Percentiles rank a stretch among this genome's conserved stretches.
Conservation (phyloP, 2,797 vertebrate species). For the Adelosebastes latens region DNA sequence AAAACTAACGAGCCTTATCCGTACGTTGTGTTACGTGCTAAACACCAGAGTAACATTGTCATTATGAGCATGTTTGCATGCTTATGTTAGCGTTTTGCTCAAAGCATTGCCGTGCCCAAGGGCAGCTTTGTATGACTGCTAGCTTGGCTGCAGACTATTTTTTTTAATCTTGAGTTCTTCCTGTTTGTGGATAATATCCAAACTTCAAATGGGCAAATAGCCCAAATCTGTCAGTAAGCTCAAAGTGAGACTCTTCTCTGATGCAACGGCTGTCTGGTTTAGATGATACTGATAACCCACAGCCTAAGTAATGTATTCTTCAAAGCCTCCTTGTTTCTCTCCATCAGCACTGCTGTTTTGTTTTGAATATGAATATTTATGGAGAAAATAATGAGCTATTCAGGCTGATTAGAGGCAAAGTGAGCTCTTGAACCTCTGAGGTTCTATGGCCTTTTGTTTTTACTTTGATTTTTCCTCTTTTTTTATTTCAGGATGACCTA, state of each 20-base stretch:
- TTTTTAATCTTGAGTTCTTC: background rate
- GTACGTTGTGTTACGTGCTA: background rate
- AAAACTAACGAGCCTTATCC: background rate
- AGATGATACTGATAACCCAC: background rate
- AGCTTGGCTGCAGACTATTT: background rate
- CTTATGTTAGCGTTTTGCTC: background rate
- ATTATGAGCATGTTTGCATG: background rate
- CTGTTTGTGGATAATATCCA: background rate
- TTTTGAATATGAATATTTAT: conserved; percentile 38
- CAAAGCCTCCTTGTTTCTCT: conserved; percentile 26
- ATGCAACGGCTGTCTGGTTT: conserved; percentile 2
- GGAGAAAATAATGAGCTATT: conserved; percentile 15
- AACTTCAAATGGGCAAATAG: background rate
- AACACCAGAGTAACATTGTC: background rate
- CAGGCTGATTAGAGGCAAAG: background rate
- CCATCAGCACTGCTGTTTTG: conserved; percentile 4
- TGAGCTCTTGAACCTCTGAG: conserved; percentile 1
- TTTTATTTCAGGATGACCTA: conserved; percentile 87
- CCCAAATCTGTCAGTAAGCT: background rate
- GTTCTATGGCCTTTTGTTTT: background rate
- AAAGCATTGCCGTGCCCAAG: background rate
- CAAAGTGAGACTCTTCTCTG: background rate
- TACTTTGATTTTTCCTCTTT: background rate
- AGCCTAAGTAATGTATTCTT: background rate
- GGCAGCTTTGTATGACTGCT: background rate